Evolutionary conservation across 1,140 invertebrate species (phyloP).

Genomic region (Philotrypesis tridentata): DNA sequence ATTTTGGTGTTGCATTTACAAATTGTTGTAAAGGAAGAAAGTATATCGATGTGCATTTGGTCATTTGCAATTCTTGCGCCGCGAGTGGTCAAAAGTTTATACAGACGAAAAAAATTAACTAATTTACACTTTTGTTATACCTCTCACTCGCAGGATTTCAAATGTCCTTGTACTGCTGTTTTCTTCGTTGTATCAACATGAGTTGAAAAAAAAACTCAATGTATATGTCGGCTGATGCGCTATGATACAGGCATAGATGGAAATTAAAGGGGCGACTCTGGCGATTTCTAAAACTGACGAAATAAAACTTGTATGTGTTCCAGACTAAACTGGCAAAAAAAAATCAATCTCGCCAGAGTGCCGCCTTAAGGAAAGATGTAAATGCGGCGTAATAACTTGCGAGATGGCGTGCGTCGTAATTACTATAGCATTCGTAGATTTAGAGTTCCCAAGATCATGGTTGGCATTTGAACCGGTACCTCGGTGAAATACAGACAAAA

Average conservation of each 20-base stretch:
- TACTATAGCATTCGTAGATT: constrained; percentile 34
- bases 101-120: constrained; percentile 2
- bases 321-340: constrained; percentile 9
- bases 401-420: constrained; percentile 16
- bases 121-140: constrained; percentile 5
- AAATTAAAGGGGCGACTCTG: constrained; percentile 11
- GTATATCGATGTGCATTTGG: constrained; percentile 21
- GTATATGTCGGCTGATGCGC: constrained; percentile 2
- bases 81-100: constrained; percentile 16
- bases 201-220: constrained; percentile 26
- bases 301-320: constrained; percentile 1
- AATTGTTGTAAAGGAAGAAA: constrained; percentile 38
- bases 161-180: constrained; percentile 4
- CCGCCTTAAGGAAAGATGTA: constrained; percentile 16
- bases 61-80: neutral
- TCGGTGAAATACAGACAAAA: constrained; percentile 22
- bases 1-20: constrained; percentile 35
- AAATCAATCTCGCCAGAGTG: neutral
- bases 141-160: constrained; percentile 19
- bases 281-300: neutral
- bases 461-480: constrained; percentile 42
- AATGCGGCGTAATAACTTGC: constrained; percentile 31
- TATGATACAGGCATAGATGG: neutral
- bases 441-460: constrained; percentile 39
- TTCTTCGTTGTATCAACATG: constrained; percentile 42